Evolutionary conservation across 1,140 invertebrate species (phyloP).

Genomic region (Physella acuta): DNA sequence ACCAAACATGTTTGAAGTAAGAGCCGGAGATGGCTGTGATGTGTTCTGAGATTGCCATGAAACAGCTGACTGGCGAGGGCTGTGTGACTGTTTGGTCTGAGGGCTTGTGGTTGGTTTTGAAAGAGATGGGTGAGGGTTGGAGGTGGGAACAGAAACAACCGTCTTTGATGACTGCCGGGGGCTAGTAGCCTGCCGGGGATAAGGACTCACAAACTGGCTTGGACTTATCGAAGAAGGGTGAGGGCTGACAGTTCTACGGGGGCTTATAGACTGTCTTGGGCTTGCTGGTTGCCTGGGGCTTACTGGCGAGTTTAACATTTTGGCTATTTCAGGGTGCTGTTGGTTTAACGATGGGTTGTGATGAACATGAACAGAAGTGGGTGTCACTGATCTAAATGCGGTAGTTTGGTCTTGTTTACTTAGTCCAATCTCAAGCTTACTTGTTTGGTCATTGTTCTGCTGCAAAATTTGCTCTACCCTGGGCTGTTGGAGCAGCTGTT

Average conservation of each 20-base stretch:
- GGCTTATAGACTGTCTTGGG: constrained; percentile 17
- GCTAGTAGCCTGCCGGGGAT: not conserved
- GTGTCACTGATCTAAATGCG: not conserved
- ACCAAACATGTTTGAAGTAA: not conserved
- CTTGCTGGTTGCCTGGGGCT: constrained; percentile 13
- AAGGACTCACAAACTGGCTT: not conserved
- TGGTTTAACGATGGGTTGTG: not conserved
- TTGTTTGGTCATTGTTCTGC: too few species aligned
- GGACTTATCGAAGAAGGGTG: not conserved
- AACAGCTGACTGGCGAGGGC: not conserved
- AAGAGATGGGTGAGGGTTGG: not conserved
- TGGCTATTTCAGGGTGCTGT: constrained; percentile 22
- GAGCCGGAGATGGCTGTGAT: not conserved
- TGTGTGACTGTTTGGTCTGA: not conserved
- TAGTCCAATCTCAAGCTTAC: not conserved
- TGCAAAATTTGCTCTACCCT: constrained; percentile 10
- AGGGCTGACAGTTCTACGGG: constrained; percentile 5
- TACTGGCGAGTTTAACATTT: constrained; percentile 12
- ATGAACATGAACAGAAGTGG: not conserved
- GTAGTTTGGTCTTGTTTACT: not conserved
- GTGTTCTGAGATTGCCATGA: not conserved
- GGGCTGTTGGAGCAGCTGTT: constrained; percentile 14
- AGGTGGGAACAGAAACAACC: not conserved
- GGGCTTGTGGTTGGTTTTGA: not conserved
- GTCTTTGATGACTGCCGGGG: not conserved